Percentiles rank a stretch among this genome's conserved stretches.
phyloP scores from a whole-genome alignment of 2,113 vertebrate species.

The Lepus europaeus region DNA sequence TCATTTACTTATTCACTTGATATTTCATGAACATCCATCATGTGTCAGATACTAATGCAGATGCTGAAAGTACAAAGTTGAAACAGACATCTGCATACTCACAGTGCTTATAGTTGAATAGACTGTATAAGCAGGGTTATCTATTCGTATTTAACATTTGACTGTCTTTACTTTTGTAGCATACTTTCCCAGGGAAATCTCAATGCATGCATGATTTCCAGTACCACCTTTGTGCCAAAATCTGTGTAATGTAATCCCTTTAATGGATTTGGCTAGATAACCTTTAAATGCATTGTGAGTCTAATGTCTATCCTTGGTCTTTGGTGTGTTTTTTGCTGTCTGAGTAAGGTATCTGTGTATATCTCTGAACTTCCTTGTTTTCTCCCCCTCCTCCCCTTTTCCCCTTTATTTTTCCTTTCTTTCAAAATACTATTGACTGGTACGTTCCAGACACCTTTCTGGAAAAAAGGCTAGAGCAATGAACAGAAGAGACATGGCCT shows the following conservation, averaged over 20 bases:
- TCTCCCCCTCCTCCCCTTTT: background rate
- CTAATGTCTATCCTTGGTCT: background rate
- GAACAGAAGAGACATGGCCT: background rate
- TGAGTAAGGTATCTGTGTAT: background rate
- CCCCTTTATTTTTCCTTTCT: background rate
- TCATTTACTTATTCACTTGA: slow-evolving; percentile 3
- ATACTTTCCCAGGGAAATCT: background rate
- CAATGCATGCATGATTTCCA: background rate
- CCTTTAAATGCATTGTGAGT: slow-evolving; percentile 2
- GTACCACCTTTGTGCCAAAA: slow-evolving; percentile 10
- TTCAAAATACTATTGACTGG: background rate
- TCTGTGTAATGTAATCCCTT: slow-evolving; percentile 18
- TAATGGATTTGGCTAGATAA: background rate
- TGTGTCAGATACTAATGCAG: background rate
- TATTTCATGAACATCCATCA: slow-evolving; percentile 5
- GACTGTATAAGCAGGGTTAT: background rate
- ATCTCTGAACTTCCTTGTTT: slow-evolving; percentile 13
- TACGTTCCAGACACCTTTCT: background rate
- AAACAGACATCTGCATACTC: background rate
- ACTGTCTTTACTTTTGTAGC: background rate
- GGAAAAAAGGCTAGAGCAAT: background rate
- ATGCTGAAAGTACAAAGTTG: slow-evolving; percentile 27
- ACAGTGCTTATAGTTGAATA: background rate
- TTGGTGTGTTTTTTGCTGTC: slow-evolving; percentile 14
- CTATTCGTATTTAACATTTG: background rate